Evolutionary conservation across 2,888 invertebrate species (phyloP), one percentile per base, ranked within the genome.

Genomic region (Scotopteryx bipunctaria): DNA sequence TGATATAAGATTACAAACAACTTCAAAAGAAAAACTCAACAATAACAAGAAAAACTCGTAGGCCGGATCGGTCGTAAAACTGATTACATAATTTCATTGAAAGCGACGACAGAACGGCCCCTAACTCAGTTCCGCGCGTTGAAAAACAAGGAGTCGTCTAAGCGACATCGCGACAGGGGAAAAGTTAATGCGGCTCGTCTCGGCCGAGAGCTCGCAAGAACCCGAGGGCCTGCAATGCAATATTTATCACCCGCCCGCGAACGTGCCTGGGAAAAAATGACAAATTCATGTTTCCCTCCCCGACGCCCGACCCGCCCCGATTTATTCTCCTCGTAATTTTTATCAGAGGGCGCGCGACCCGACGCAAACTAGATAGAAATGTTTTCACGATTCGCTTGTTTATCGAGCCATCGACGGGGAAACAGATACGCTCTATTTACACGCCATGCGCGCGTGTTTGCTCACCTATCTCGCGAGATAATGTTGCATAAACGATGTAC

Each of bases 201-300:
- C 61, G 66, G 60, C 43, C 41, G 48, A 41, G 50, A 32, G 52
- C 46, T 50, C 64, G 63, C 65, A 59, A 58, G 53, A 40, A 63
- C 59, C 54, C 44, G 69, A 82, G 76, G 78, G 76, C 73, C 77
- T 74, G 84, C 86, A 80, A 88, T 89, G 86, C 88, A 87, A 89
- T 89, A 89, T 89, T 89, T 88, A 89, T 89, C 84, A 87, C 85
- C 78, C 81, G 77, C 76, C 71, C 79, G 81, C 81, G 84, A 80
- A 86, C 87, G 86, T 87, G 87, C 82, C 84, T 81, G 73, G 80
- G 86, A 87, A 88, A 88, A 87, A 88, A 89, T 89, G 87, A 89
- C 88, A 89, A 89, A 89, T 89, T 88, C 88, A 87, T 88, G 86
- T 81, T 78, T 71, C 78, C 78, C 76, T 75, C 67, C 69, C 71